Base-by-base conservation (phyloP, 2,888 invertebrate genomes). In the Drosophila mercatorum region DNA sequence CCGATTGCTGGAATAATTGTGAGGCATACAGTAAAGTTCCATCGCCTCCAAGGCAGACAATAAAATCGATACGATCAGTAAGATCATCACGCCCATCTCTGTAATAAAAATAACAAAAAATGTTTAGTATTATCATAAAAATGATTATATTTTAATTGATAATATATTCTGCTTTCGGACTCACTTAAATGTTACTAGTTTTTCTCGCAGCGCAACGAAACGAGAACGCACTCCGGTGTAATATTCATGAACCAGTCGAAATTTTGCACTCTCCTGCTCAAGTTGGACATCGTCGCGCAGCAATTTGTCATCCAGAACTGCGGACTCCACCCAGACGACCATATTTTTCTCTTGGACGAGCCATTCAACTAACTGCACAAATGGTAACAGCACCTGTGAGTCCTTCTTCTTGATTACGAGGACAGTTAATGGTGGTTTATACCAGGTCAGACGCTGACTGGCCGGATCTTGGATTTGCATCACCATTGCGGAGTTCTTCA, bases 381-480 rank as follows among this genome's bases (percentile, higher is more conserved):
- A 99, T 2, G 98, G 98, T 75, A 95, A 95, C 78, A 98, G 94
- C 57, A 99, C 97, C 57, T 96, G 95, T 5, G 96, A 96, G 93
- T 99, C 99, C 92, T 97, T 95, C 93, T 99, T 99, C 94, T 98
- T 98, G 93, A 99, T 98, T 75, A 99, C 98, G 83, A 99, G 95
- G 83, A 98, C 98, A n/a, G 97, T 97, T 80, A 98, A 94, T 2
- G 98, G 98, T 31, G 98, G 97, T 93, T 98, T 98, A 95, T 98
- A 97, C 99, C 99, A 99, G 55, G 97, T 98, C 91, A 99, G 94
- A 91, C 98, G 95, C 94, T 98, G 98, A 91, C 97, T 98, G 91
- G 98, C 98, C 52, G 98, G 99, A 94, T 99, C 98, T 93, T 98
- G 98, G 91, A 98, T 98, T 93, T 98, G 97, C 98, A 98, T 97